Percentiles rank a stretch among this genome's conserved stretches.
Evolutionary conservation across 2,888 invertebrate genomes (phyloP).

Genomic region (Oxystoma pomonae): DNA sequence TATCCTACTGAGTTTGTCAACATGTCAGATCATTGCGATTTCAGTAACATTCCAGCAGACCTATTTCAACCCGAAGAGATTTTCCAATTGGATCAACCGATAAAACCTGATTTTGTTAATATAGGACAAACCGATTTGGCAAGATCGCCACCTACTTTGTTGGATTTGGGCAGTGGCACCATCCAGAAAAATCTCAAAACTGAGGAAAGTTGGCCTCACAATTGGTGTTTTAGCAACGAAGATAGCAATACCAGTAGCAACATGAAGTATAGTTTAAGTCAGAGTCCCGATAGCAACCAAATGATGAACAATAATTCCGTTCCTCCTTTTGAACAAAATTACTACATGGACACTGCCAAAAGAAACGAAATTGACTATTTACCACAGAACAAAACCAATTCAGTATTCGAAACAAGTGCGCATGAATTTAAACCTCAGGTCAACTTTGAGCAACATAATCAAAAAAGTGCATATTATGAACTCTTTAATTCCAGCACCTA

Average conservation of each 20-base stretch:
- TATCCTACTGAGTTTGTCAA: conserved; percentile 37
- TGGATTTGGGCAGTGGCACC: conserved; percentile 69
- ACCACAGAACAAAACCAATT: conserved; percentile 11
- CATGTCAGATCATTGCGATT: conserved; percentile 53
- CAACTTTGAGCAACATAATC: conserved; percentile 27
- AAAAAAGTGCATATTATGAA: conserved; percentile 33
- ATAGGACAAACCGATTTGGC: conserved; percentile 45
- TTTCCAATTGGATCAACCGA: conserved; percentile 70
- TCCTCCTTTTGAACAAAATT: conserved; percentile 33
- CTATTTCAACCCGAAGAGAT: conserved; percentile 75
- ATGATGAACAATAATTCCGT: conserved; percentile 42
- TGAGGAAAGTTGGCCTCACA: conserved; percentile 59
- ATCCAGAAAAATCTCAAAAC: conserved; percentile 59
- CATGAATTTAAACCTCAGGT: conserved; percentile 23
- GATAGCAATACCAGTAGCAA: conserved; percentile 46
- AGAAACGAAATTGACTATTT: conserved; percentile 24
- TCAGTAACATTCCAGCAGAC: conserved; percentile 58
- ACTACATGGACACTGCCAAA: conserved; percentile 32
- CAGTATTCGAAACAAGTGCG: conserved; percentile 12
- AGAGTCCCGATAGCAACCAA: conserved; percentile 53
- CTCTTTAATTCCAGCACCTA: conserved; percentile 25
- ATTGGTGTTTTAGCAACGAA: conserved; percentile 48
- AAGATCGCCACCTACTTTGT: conserved; percentile 64
- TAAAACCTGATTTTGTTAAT: conserved; percentile 59
- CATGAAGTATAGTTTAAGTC: conserved; percentile 45